Evolutionary conservation across 2,888 invertebrate species (phyloP).

Genomic region (Lasioglossum pauxillum): DNA sequence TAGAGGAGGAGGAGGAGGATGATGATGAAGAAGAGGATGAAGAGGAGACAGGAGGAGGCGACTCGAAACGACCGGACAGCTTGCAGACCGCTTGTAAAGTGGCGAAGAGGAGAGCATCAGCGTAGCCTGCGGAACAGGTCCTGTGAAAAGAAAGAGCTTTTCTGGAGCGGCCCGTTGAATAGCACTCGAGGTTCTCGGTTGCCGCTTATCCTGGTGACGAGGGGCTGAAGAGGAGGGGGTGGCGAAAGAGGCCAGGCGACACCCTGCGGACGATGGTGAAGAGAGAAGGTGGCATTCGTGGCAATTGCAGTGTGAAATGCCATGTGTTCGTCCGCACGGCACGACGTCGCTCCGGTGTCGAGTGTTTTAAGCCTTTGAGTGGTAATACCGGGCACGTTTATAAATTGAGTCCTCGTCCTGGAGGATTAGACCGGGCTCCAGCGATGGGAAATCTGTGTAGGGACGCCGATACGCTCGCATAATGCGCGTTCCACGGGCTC

Average conservation of each 20-base stretch:
- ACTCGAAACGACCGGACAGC: slow-evolving; percentile 36
- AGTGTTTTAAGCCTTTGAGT: slow-evolving; percentile 80
- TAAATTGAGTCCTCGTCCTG: slow-evolving; percentile 80
- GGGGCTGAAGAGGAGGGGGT: neutral
- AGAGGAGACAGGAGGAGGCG: neutral
- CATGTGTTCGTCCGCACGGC: slow-evolving; percentile 66
- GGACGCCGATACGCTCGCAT: slow-evolving; percentile 56
- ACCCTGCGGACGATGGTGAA: neutral
- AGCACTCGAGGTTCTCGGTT: slow-evolving; percentile 53
- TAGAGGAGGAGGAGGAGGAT: no score
- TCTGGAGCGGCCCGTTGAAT: slow-evolving; percentile 44
- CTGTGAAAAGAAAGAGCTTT: slow-evolving; percentile 55
- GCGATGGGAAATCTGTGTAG: slow-evolving; percentile 78
- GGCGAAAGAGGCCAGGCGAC: neutral
- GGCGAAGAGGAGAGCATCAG: slow-evolving; percentile 32
- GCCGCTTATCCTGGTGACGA: slow-evolving; percentile 39
- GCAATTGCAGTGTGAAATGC: slow-evolving; percentile 76
- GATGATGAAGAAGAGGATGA: neutral
- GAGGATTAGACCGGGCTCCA: slow-evolving; percentile 72
- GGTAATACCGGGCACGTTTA: slow-evolving; percentile 78
- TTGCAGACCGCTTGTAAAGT: slow-evolving; percentile 33
- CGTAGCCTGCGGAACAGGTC: slow-evolving; percentile 38
- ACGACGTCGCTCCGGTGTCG: slow-evolving; percentile 67
- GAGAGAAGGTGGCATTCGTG: slow-evolving; percentile 58
- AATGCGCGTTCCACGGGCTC: slow-evolving; percentile 70